Conservation (phyloP, 2,888 invertebrate species). For the Gibbula magus region DNA sequence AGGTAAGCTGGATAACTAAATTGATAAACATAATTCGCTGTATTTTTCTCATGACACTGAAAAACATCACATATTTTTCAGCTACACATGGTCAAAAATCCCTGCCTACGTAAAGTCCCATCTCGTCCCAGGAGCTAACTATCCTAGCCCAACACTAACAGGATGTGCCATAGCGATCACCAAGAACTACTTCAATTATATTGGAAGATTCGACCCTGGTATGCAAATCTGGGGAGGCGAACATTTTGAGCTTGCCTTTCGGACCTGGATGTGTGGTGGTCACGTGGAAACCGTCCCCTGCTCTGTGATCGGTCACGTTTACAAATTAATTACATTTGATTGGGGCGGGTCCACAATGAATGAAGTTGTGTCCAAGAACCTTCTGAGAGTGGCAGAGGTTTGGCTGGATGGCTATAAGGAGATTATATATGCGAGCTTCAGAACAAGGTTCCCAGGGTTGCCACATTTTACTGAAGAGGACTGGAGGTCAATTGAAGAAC, state of each 20-base stretch:
- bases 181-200: neutral
- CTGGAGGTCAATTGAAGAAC: neutral
- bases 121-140: neutral
- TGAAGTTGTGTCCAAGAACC: neutral
- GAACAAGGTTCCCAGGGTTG: neutral
- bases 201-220: neutral
- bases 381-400: neutral
- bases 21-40: no score
- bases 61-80: neutral
- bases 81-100: neutral
- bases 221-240: conserved; percentile 84
- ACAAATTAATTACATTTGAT: neutral
- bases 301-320: conserved; percentile 33
- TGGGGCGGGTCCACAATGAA: neutral
- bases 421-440: neutral
- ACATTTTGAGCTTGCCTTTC: conserved; percentile 96
- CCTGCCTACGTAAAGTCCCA: neutral
- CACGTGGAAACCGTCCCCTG: conserved; percentile 46
- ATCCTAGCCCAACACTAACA: neutral
- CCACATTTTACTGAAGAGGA: neutral
- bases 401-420: neutral
- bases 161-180: neutral
- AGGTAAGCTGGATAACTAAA: no score
- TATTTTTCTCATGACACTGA: no score
- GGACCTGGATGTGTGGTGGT: conserved; percentile 75